Conservation (phyloP, 2,797 vertebrate species). For the Labeo calbasu region DNA sequence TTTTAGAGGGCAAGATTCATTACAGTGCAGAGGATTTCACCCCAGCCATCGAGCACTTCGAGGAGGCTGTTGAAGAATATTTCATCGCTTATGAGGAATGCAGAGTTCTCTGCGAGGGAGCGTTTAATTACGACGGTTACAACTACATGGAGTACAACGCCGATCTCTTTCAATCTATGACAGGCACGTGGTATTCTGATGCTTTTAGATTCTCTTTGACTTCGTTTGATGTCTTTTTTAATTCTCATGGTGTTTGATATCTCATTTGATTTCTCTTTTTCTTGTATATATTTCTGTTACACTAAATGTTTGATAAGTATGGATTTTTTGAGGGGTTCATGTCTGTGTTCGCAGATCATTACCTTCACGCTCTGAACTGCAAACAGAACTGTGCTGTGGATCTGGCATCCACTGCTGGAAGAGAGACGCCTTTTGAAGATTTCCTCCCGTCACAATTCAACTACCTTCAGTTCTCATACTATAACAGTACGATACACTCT, state of each 20-base stretch:
- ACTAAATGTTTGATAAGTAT: not conserved
- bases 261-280: not conserved
- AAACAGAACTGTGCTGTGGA: conserved; percentile 90
- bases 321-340: not conserved
- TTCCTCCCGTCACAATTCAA: conserved; percentile 93
- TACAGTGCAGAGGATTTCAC: conserved; percentile 86
- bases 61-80: conserved; percentile 83
- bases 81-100: conserved; percentile 84
- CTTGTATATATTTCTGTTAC: not conserved
- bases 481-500: conserved; percentile 86
- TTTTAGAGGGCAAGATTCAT: conserved; percentile 82
- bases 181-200: conserved; percentile 74
- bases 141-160: conserved; percentile 96
- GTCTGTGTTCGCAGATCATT: conserved; percentile 84
- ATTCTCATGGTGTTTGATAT: not conserved
- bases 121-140: conserved; percentile 92
- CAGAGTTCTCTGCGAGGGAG: conserved; percentile 87
- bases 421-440: conserved; percentile 86
- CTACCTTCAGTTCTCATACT: conserved; percentile 97
- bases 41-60: conserved; percentile 82
- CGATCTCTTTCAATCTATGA: conserved; percentile 91
- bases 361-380: conserved; percentile 90
- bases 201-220: not conserved
- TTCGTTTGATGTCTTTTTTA: not conserved
- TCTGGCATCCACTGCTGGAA: conserved; percentile 81